Conservation (phyloP, 2,888 invertebrate genomes). For the Brenthis ino region DNA sequence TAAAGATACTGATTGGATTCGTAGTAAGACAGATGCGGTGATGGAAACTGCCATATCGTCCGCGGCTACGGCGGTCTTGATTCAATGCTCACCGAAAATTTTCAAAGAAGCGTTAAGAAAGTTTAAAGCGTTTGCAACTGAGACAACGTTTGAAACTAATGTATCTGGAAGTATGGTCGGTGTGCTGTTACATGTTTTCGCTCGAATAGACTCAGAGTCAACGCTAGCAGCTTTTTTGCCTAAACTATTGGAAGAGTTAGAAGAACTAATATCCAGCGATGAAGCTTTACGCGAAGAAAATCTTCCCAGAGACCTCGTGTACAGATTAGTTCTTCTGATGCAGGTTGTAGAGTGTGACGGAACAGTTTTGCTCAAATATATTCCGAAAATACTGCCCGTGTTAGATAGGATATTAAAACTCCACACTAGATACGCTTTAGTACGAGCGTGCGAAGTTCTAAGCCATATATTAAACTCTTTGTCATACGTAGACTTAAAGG, state of each 20-base stretch:
- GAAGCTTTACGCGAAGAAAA: conserved; percentile 89
- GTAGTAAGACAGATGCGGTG: conserved; percentile 87
- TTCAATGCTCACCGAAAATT: conserved; percentile 87
- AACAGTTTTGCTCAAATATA: conserved; percentile 84
- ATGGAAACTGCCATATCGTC: conserved; percentile 87
- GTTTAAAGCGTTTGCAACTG: conserved; percentile 87
- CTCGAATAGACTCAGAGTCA: conserved; percentile 85
- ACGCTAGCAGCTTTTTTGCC: conserved; percentile 89
- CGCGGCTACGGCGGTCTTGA: conserved; percentile 85
- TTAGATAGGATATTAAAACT: conserved; percentile 87
- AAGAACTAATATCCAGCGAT: conserved; percentile 82
- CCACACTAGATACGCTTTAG: conserved; percentile 85
- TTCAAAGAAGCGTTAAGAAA: conserved; percentile 87
- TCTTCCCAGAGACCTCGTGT: conserved; percentile 89
- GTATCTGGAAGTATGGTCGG: conserved; percentile 92
- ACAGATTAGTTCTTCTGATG: conserved; percentile 88
- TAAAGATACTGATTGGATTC: conserved; percentile 79
- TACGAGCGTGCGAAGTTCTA: conserved; percentile 84
- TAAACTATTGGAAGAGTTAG: conserved; percentile 85
- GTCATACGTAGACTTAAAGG: conserved; percentile 83
- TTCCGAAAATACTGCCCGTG: conserved; percentile 84
- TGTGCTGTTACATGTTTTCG: conserved; percentile 85
- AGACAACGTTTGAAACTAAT: conserved; percentile 90
- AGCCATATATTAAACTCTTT: conserved; percentile 82
- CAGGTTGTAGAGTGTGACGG: conserved; percentile 87